phyloP scores from a whole-genome alignment of 2,113 vertebrate species.

The Cardinalis cardinalis region DNA sequence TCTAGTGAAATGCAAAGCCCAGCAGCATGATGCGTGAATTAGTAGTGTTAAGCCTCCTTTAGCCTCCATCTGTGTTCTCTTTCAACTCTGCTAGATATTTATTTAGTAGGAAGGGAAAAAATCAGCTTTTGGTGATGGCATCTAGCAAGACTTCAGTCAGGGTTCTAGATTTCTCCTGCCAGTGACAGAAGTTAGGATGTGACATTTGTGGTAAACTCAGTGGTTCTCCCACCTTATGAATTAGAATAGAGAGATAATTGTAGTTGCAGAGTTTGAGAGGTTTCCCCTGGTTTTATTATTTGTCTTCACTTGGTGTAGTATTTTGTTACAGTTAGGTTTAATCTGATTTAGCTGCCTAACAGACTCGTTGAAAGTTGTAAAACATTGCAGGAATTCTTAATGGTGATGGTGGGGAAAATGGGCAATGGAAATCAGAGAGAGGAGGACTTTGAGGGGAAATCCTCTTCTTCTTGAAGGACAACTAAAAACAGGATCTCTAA shows the following conservation, averaged over 20 bases:
- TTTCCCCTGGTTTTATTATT: background rate
- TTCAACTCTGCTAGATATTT: background rate
- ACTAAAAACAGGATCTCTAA: background rate
- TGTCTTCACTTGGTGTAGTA: background rate
- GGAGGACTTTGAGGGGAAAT: background rate
- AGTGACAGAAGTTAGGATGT: background rate
- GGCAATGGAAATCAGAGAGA: background rate
- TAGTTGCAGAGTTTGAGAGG: background rate
- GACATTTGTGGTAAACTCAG: background rate
- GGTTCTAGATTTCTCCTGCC: background rate
- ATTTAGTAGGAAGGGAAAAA: background rate
- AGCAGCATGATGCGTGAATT: background rate
- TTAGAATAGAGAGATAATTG: background rate
- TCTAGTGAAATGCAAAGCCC: background rate
- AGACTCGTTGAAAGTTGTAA: background rate
- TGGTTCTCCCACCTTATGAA: background rate
- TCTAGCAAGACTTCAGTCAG: background rate
- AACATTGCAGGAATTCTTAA: background rate
- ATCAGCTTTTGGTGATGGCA: background rate
- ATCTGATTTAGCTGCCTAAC: background rate
- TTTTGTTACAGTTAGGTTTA: background rate
- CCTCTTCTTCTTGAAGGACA: background rate
- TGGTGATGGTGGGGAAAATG: too few species aligned
- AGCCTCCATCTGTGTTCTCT: background rate
- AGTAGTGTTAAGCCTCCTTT: slow-evolving; percentile 11